Percentiles rank a stretch among this genome's conserved stretches.
These are phyloP conservation scores for Uropsilus gracilis DNA, from an alignment of 2,113 vertebrate species.

Conservation along the genomic window DNA sequence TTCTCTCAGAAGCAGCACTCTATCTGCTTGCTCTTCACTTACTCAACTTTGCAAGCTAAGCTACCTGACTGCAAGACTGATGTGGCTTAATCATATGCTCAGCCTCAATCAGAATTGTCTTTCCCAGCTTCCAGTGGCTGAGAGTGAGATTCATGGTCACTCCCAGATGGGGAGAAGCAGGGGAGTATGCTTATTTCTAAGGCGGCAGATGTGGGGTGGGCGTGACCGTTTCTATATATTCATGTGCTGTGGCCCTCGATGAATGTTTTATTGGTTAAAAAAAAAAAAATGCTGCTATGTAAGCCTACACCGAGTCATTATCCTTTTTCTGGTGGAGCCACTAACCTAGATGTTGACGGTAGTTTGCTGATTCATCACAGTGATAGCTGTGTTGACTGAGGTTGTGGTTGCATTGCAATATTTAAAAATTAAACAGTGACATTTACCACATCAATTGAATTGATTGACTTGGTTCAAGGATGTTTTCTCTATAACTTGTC, in stretches of 20 bases:
- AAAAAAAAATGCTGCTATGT: too few relatives aligned
- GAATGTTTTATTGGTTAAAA: not conserved
- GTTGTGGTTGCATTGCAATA: too few relatives aligned
- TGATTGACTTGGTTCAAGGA: too few relatives aligned
- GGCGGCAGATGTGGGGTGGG: not conserved
- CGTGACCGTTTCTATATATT: not conserved
- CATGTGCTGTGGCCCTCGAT: not conserved
- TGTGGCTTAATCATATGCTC: too few relatives aligned
- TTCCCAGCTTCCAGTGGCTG: not conserved
- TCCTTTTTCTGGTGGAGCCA: too few relatives aligned
- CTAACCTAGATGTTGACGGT: too few relatives aligned
- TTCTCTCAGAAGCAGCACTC: not conserved
- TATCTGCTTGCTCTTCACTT: not conserved
- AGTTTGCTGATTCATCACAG: too few relatives aligned
- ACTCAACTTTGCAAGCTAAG: not conserved
- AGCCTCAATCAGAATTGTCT: not conserved
- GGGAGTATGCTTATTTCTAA: not conserved
- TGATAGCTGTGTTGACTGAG: too few relatives aligned
- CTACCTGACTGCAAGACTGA: not conserved
- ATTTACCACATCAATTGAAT: too few relatives aligned
- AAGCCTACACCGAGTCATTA: too few relatives aligned
- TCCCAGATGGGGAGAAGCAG: fast-evolving
- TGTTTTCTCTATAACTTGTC: too few relatives aligned
- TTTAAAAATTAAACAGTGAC: too few relatives aligned
- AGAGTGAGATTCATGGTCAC: not conserved